Percentiles rank a stretch among this genome's conserved stretches.
These are phyloP conservation scores for Eupithecia subfuscata DNA, from an alignment of 2,888 invertebrate genomes.

Conservation along the genomic window DNA sequence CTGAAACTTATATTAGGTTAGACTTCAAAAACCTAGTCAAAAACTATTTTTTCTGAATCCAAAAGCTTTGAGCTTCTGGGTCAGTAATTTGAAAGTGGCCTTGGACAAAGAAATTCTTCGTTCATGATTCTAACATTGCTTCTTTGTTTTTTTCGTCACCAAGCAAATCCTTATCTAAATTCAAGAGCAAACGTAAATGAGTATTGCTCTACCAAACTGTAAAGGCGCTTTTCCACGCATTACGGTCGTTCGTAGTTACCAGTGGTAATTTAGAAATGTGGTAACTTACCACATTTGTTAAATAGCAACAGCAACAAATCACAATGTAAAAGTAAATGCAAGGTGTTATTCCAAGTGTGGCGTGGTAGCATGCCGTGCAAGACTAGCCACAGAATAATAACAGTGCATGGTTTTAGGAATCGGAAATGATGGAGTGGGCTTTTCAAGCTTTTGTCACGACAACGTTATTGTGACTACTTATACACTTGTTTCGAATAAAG, in stretches of 20 bases:
- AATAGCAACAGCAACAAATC: neutral
- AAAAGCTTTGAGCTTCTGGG: neutral
- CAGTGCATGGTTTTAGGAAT: neutral
- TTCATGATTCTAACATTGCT: neutral
- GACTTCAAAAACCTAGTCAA: neutral
- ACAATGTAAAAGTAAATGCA: neutral
- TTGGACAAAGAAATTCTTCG: too few species aligned
- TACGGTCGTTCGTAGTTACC: neutral
- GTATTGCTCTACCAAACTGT: neutral
- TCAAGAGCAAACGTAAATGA: neutral
- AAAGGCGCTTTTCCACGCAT: neutral
- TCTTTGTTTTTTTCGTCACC: neutral
- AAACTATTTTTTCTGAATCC: neutral
- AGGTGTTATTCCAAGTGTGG: neutral
- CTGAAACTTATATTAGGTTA: too few species aligned
- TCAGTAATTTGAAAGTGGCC: neutral
- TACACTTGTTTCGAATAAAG: neutral
- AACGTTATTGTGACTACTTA: neutral
- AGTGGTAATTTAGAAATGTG: too few species aligned
- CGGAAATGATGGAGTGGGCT: constrained; percentile 4
- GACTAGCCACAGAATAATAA: constrained; percentile 1
- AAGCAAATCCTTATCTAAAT: neutral
- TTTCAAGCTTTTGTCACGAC: neutral
- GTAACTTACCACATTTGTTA: neutral
- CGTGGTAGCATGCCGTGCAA: constrained; percentile 1